A percentile compares a stretch with the other conserved stretches of the same genome.
phyloP scores from a whole-genome alignment of 1,140 invertebrate species.

The Calliopsis andreniformis region DNA sequence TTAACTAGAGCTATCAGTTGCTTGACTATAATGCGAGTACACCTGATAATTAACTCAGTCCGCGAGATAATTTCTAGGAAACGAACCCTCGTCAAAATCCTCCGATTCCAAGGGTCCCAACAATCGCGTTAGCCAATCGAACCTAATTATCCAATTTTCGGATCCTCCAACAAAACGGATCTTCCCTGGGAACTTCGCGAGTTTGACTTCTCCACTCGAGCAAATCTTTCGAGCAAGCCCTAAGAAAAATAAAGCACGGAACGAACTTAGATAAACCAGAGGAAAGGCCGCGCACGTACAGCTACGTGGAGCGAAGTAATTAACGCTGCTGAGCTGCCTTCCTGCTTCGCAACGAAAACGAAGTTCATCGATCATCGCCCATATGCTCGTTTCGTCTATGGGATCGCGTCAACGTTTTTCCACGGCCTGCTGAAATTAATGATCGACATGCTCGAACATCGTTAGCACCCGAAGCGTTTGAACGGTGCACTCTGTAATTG shows the following conservation, averaged over 20 bases:
- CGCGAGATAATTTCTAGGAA: neutral
- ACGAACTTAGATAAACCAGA: neutral
- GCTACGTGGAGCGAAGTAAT: neutral
- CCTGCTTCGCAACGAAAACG: neutral
- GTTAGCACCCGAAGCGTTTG: conserved; percentile 22
- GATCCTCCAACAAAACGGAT: neutral
- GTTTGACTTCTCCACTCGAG: neutral
- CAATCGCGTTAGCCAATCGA: conserved; percentile 1
- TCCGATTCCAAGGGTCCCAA: neutral
- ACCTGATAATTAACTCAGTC: too few species aligned
- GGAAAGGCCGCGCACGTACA: neutral
- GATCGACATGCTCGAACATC: conserved; percentile 6
- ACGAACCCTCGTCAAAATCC: neutral
- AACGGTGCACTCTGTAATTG: neutral
- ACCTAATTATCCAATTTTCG: neutral
- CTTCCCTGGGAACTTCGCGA: neutral
- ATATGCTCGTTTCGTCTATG: conserved; percentile 24
- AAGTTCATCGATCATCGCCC: conserved; percentile 25
- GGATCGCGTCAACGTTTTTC: neutral
- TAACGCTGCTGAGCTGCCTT: conserved; percentile 1
- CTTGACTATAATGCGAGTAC: too few species aligned
- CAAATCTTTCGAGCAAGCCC: conserved; percentile 4
- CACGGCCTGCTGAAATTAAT: neutral
- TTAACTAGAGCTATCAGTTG: too few species aligned
- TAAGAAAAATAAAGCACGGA: conserved; percentile 9